A percentile compares a stretch with the other conserved stretches of the same genome.
These are phyloP conservation scores for Patella ulyssiponensis DNA, from an alignment of 2,888 invertebrate genomes.

Conservation along the genomic window DNA sequence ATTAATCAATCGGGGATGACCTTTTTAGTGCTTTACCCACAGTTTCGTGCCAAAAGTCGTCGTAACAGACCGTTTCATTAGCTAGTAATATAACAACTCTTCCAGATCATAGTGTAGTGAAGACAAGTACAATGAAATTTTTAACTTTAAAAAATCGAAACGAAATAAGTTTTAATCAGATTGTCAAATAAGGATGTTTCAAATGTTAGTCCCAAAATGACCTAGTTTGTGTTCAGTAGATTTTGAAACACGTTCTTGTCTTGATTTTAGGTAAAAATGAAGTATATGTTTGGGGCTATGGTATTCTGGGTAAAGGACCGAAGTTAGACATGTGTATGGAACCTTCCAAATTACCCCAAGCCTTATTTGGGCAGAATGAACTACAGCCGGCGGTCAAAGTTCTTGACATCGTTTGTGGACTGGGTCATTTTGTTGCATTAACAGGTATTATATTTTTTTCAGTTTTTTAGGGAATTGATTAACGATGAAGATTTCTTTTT, in stretches of 20 bases:
- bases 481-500: no score
- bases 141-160: no score
- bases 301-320: constrained; percentile 91
- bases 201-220: not conserved
- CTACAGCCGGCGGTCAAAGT: constrained; percentile 83
- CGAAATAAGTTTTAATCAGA: no score
- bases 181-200: no score
- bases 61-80: no score
- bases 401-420: constrained; percentile 63
- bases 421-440: constrained; percentile 84
- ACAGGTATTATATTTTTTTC: constrained; percentile 75
- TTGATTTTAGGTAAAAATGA: constrained; percentile 81
- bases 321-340: constrained; percentile 78
- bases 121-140: no score
- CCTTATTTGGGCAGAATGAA: constrained; percentile 88
- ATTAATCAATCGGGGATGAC: no score
- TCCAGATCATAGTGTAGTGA: no score
- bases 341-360: constrained; percentile 84
- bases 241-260: not conserved
- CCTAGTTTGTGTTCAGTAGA: not conserved
- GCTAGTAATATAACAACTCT: no score
- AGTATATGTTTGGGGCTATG: constrained; percentile 95
- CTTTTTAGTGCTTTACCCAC: no score
- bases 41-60: no score
- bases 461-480: no score